phyloP scores from a whole-genome alignment of 2,888 invertebrate species.

The Chymomyza procnemis region DNA sequence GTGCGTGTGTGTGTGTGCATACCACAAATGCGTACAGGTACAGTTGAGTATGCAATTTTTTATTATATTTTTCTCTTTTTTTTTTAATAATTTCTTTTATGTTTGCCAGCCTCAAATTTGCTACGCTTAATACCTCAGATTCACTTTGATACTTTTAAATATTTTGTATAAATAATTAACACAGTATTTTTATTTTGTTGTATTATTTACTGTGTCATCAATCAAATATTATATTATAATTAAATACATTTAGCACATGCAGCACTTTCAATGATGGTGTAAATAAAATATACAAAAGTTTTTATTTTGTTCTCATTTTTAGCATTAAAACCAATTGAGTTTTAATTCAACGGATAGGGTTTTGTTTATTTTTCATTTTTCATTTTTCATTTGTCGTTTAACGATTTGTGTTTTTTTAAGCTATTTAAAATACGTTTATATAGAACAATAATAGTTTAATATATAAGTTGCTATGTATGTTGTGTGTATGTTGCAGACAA shows the following conservation, averaged over 20 bases:
- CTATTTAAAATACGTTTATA: conserved; percentile 41
- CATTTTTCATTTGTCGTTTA: conserved; percentile 14
- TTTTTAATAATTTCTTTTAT: background rate
- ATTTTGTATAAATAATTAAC: conserved; percentile 4
- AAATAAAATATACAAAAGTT: conserved; percentile 65
- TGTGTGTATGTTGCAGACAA: conserved; percentile 37
- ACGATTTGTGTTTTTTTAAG: conserved; percentile 27
- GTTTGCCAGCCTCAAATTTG: background rate
- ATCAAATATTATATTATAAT: conserved; percentile 24
- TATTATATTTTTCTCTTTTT: background rate
- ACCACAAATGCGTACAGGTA: background rate
- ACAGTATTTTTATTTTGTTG: conserved; percentile 2
- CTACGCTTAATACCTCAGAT: background rate
- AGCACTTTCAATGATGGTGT: conserved; percentile 75
- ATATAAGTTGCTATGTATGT: conserved; percentile 19
- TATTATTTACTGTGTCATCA: conserved; percentile 22
- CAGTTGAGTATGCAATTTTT: background rate
- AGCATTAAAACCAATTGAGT: conserved; percentile 23
- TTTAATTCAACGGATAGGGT: conserved; percentile 12
- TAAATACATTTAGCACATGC: background rate
- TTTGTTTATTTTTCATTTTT: conserved; percentile 22
- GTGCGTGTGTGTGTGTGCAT: background rate
- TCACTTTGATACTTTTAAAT: background rate
- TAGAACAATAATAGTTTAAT: conserved; percentile 47
- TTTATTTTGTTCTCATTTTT: conserved; percentile 15